phyloP scores from a whole-genome alignment of 2,797 vertebrate genomes.

The Hippoglossus hippoglossus region DNA sequence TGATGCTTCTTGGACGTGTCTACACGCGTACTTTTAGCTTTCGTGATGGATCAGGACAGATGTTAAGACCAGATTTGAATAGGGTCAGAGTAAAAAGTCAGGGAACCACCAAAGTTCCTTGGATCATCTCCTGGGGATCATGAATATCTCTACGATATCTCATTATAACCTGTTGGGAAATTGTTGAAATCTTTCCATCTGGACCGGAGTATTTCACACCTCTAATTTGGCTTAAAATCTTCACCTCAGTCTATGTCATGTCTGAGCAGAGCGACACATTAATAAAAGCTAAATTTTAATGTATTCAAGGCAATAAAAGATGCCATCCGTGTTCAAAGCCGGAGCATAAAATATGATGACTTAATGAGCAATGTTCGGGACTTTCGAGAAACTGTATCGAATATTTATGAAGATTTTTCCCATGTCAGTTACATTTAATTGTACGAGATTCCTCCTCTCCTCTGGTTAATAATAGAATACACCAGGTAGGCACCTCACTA shows the following conservation, averaged over 20 bases:
- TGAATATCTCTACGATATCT: slow-evolving; percentile 1
- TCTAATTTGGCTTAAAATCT: not conserved
- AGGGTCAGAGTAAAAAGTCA: not conserved
- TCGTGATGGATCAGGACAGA: too few relatives aligned
- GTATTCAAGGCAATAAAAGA: slow-evolving; percentile 22
- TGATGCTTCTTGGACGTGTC: too few relatives aligned
- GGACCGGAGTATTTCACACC: not conserved
- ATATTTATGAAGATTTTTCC: slow-evolving; percentile 71
- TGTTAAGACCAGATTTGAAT: too few relatives aligned
- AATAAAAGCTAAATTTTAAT: slow-evolving; percentile 35
- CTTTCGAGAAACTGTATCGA: slow-evolving; percentile 62
- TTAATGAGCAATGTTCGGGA: slow-evolving; percentile 61
- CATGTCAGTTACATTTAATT: slow-evolving; percentile 61
- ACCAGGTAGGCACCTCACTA: slow-evolving; percentile 54
- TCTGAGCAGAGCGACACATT: slow-evolving; percentile 3
- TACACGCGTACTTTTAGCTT: too few relatives aligned
- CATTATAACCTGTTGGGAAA: not conserved
- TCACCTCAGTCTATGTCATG: slow-evolving; percentile 24
- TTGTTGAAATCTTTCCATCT: not conserved
- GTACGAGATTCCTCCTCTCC: slow-evolving; percentile 52
- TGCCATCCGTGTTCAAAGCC: slow-evolving; percentile 34
- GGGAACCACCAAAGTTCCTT: not conserved
- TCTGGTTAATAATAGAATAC: slow-evolving; percentile 71
- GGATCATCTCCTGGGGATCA: not conserved
- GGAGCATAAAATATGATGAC: slow-evolving; percentile 47